Percentiles rank a stretch among this genome's conserved stretches.
Evolutionary conservation across 2,113 vertebrate species (phyloP).

Genomic region (Lampris megalopsis): DNA sequence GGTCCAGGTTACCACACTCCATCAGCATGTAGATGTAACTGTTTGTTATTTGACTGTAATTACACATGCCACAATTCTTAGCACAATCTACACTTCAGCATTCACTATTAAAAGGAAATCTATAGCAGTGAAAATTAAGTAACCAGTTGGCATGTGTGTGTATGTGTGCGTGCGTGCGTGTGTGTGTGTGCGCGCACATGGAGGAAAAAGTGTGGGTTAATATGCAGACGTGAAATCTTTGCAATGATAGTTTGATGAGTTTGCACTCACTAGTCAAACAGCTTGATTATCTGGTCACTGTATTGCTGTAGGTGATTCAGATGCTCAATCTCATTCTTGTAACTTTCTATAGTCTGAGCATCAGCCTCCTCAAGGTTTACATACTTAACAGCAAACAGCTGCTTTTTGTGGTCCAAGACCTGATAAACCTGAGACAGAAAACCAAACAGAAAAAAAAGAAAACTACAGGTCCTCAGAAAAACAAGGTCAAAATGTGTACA

Average conservation of each 20-base stretch:
- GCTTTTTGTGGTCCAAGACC: conserved; percentile 92
- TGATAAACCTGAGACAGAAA: conserved; percentile 89
- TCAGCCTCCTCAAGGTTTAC: conserved; percentile 95
- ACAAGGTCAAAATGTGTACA: background rate
- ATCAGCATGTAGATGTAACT: conserved; percentile 96
- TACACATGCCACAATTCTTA: conserved; percentile 8
- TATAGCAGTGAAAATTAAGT: too few relatives aligned
- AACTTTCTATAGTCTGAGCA: conserved; percentile 90
- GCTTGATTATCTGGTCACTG: conserved; percentile 96
- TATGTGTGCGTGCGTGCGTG: too few relatives aligned
- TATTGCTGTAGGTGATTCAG: conserved; percentile 93
- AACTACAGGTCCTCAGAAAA: background rate
- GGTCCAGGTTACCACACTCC: conserved; percentile 97
- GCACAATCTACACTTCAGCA: background rate
- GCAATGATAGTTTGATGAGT: background rate
- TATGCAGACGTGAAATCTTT: background rate
- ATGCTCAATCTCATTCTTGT: conserved; percentile 97
- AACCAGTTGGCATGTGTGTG: too few relatives aligned
- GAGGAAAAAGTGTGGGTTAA: too few relatives aligned
- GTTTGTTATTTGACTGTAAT: conserved; percentile 91
- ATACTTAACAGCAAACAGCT: conserved; percentile 93
- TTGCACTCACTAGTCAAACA: conserved; percentile 92
- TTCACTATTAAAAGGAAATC: too few relatives aligned
- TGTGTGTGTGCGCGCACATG: too few relatives aligned
- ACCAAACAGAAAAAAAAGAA: background rate